phyloP scores from a whole-genome alignment of 2,797 vertebrate species.

The Serranus cabrilla region DNA sequence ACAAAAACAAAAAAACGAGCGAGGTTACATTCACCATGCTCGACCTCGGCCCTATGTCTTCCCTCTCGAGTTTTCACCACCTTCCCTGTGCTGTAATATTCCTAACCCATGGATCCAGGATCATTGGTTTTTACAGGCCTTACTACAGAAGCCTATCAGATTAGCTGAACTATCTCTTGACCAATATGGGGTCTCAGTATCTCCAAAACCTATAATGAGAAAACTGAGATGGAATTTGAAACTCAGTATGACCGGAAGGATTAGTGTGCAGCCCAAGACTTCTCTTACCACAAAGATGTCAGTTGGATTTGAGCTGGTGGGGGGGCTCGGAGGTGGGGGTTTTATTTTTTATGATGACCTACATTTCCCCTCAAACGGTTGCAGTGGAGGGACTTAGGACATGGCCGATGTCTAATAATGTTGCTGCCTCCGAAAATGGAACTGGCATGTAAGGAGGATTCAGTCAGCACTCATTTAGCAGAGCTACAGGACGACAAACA shows the following conservation, averaged over 20 bases:
- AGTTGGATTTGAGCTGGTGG: slow-evolving; percentile 76
- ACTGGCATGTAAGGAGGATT: slow-evolving; percentile 46
- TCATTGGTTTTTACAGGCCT: slow-evolving; percentile 71
- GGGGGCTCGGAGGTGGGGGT: slow-evolving; percentile 62
- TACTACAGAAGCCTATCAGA: slow-evolving; percentile 77
- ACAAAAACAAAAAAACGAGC: slow-evolving; percentile 35
- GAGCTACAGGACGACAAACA: slow-evolving; percentile 38
- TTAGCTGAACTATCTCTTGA: slow-evolving; percentile 83
- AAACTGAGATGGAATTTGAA: slow-evolving; percentile 87
- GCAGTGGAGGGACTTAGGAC: slow-evolving; percentile 69
- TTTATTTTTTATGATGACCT: slow-evolving; percentile 76
- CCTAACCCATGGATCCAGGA: slow-evolving; percentile 67
- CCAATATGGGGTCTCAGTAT: slow-evolving; percentile 84
- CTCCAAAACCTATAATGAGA: slow-evolving; percentile 85
- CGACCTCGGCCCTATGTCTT: slow-evolving; percentile 27
- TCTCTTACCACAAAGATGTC: slow-evolving; percentile 80
- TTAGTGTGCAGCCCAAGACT: slow-evolving; percentile 79
- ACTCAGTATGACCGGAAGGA: slow-evolving; percentile 83
- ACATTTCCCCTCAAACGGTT: slow-evolving; percentile 79
- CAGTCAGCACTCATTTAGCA: slow-evolving; percentile 51
- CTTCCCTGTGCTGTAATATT: slow-evolving; percentile 63
- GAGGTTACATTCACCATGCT: slow-evolving; percentile 16
- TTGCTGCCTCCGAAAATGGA: slow-evolving; percentile 65
- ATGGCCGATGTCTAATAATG: slow-evolving; percentile 63
- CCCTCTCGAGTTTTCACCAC: slow-evolving; percentile 45